Conservation (phyloP, 2,113 vertebrate species). For the Paramisgurnus dabryanus region DNA sequence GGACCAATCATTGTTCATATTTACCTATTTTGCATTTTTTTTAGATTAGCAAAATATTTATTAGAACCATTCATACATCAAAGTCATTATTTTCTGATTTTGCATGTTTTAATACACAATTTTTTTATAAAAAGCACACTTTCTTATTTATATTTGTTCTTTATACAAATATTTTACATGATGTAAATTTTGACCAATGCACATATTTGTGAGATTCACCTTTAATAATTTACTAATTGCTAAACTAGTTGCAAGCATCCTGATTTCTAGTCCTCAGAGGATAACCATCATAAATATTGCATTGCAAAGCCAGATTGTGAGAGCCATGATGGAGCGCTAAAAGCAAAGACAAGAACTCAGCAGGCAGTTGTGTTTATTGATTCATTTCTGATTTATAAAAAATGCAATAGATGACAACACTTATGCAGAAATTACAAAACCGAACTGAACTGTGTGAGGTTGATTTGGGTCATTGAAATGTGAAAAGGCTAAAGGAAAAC, state of each 20-base stretch:
- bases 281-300: slow-evolving; percentile 29
- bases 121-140: too few species aligned
- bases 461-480: not conserved
- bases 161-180: too few species aligned
- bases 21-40: too few species aligned
- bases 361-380: slow-evolving; percentile 10
- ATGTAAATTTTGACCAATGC: not conserved
- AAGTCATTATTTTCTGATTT: too few species aligned
- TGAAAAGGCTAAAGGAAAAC: not conserved
- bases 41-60: too few species aligned
- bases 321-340: not conserved
- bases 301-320: slow-evolving; percentile 17
- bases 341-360: not conserved
- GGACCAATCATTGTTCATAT: too few species aligned
- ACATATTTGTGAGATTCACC: not conserved
- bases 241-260: not conserved
- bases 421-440: not conserved
- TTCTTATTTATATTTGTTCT: too few species aligned
- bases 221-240: not conserved
- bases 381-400: slow-evolving; percentile 24
- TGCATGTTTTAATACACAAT: too few species aligned
- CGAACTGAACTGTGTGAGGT: not conserved
- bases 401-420: not conserved
- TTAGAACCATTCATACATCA: too few species aligned
- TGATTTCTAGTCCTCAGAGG: slow-evolving; percentile 7